Conservation (phyloP, 1,140 invertebrate species). For the Andricus grossulariae region DNA sequence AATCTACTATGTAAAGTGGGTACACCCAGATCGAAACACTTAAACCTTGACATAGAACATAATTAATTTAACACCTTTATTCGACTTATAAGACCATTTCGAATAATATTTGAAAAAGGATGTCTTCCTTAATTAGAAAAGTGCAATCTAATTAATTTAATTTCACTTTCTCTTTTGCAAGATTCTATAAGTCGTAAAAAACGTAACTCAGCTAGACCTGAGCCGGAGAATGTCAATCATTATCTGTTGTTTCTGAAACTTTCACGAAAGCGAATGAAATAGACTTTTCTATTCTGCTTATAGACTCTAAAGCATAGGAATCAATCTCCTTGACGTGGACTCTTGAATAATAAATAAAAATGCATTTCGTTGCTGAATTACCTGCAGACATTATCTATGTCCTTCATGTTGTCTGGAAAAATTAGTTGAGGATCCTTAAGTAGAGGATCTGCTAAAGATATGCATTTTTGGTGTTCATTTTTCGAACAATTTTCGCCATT, state of each 20-base stretch:
- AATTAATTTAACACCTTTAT: slow-evolving; percentile 9
- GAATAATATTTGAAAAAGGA: not conserved
- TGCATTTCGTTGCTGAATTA: slow-evolving; percentile 44
- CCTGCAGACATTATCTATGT: slow-evolving; percentile 79
- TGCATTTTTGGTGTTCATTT: slow-evolving; percentile 76
- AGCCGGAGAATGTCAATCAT: slow-evolving; percentile 6
- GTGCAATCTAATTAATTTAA: not conserved
- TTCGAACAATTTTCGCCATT: slow-evolving; percentile 70
- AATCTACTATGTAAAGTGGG: not conserved
- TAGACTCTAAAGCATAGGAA: slow-evolving; percentile 16
- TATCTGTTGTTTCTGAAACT: slow-evolving; percentile 10
- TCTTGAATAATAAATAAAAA: slow-evolving; percentile 25
- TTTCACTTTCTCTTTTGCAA: not conserved
- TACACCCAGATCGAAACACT: not conserved
- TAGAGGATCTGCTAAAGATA: slow-evolving; percentile 77
- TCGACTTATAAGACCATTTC: not conserved
- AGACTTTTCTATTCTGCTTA: not conserved
- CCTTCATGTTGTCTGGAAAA: slow-evolving; percentile 79
- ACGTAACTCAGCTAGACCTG: not conserved
- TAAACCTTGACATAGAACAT: slow-evolving; percentile 25
- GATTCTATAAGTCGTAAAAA: not conserved
- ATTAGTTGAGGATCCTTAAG: slow-evolving; percentile 78
- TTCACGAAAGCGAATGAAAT: not conserved
- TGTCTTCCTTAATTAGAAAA: not conserved
- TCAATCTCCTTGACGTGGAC: slow-evolving; percentile 5